Percentiles rank a stretch among this genome's conserved stretches.
phyloP scores from a whole-genome alignment of 2,113 vertebrate species.

The Dinomys branickii region DNA sequence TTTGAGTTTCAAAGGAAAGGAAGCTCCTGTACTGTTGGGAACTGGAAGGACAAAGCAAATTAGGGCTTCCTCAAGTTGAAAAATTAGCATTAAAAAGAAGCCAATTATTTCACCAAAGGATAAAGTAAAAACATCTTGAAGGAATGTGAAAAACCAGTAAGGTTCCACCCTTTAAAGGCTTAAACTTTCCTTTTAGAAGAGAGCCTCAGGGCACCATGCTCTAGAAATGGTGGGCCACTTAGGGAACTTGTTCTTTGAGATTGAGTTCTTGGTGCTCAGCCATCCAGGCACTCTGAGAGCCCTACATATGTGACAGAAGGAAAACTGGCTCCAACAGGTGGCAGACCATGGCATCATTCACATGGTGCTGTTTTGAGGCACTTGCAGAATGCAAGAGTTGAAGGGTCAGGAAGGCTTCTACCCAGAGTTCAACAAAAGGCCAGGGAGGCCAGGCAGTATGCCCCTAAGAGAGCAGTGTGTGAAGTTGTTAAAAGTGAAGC shows the following conservation, averaged over 20 bases:
- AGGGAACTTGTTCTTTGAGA: neutral
- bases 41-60: neutral
- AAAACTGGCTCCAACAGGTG: neutral
- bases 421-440: neutral
- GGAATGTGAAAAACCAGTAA: neutral
- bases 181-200: neutral
- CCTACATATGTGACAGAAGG: neutral
- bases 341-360: neutral
- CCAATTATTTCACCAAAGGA: neutral
- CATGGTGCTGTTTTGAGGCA: neutral
- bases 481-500: neutral
- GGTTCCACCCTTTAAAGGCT: neutral
- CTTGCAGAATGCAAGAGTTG: neutral
- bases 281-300: neutral
- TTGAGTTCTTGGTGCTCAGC: neutral
- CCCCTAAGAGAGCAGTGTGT: too few relatives aligned
- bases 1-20: neutral
- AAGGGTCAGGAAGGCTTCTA: neutral
- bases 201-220: neutral
- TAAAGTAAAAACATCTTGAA: neutral
- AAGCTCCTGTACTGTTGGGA: neutral
- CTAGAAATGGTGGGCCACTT: neutral
- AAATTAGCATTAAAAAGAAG: neutral
- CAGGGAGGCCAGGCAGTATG: neutral
- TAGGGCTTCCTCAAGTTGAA: neutral